Evolutionary conservation across 2,888 invertebrate genomes (phyloP), one percentile per base, ranked within the genome.

Genomic region (Didymodactylos carnosus): DNA sequence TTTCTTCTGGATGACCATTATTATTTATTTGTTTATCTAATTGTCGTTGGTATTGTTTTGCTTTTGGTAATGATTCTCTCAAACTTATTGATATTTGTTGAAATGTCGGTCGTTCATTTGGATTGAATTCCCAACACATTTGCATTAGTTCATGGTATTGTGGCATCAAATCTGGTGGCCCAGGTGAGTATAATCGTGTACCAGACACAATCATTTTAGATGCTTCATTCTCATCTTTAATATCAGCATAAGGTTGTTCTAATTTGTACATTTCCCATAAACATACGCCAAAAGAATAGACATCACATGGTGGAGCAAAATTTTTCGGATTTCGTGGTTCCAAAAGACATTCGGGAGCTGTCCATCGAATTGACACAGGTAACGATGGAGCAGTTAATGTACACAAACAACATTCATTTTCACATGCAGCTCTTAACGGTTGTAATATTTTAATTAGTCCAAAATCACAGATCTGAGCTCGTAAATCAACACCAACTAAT

Each of bases 221-320:
- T 70, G 80, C 81, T 79, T 81, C 80, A 69, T 78, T 77, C 72
- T 80, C 80, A 39, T 79, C 79, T 14, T 75, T 49, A 19, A 80
- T 78, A 11, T 81, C 80, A 35, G 78, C 78, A 76, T 79, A 82
- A 3, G 82, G 82, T 73, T 81, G 80, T n/a, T 77, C 77, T 62
- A 77, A 76, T 29, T 78, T 77, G 10, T 79, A 75, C 8, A 80
- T 72, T 75, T 82, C 81, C 81, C 80, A 81, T 79, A 81, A 78
- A 25, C 79, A 76, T 77, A 82, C 78, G 10, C 79, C 80, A 76
- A 80, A 81, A 8, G 82, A 81, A 77, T 80, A 82, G 2, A 81
- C 80, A 74, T 82, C 82, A 70, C 78, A 78, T 0, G 78, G 77
- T 13, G 78, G 76, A 1, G 79, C 79, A 76, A 81, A 79, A 69